Evolutionary conservation across 1,140 invertebrate species (phyloP).

Genomic region (Coptotermes formosanus): DNA sequence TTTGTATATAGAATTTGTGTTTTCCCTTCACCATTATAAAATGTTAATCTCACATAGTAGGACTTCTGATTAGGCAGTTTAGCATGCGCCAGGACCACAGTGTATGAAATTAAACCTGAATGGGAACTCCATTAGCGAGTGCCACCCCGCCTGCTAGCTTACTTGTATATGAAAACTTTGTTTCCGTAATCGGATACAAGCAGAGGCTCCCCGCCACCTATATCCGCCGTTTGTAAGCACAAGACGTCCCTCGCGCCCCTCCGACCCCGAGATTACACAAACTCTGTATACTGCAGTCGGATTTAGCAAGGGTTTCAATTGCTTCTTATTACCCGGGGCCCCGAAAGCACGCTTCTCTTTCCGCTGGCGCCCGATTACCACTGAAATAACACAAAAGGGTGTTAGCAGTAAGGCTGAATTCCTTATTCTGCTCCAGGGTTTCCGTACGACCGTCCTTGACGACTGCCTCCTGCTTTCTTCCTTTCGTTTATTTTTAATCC

Average conservation of each 20-base stretch:
- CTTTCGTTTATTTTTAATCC: no score
- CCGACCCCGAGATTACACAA: no score
- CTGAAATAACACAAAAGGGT: not conserved
- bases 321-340: not conserved
- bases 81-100: not conserved
- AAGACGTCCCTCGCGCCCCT: no score
- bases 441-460: no score
- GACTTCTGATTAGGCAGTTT: not conserved
- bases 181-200: slow-evolving; percentile 16
- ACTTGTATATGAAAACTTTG: slow-evolving; percentile 9
- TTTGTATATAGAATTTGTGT: no score
- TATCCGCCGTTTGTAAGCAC: not conserved
- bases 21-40: no score
- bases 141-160: not conserved
- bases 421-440: no score
- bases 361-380: not conserved
- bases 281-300: not conserved
- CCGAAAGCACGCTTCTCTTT: not conserved
- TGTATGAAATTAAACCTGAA: slow-evolving; percentile 19
- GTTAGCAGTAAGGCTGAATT: not conserved
- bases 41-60: not conserved
- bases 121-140: not conserved
- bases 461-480: no score
- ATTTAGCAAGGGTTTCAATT: slow-evolving; percentile 3
- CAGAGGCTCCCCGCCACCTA: not conserved